These are phyloP conservation scores for Carapus acus DNA, from an alignment of 2,797 vertebrate genomes.

Conservation along the genomic window DNA sequence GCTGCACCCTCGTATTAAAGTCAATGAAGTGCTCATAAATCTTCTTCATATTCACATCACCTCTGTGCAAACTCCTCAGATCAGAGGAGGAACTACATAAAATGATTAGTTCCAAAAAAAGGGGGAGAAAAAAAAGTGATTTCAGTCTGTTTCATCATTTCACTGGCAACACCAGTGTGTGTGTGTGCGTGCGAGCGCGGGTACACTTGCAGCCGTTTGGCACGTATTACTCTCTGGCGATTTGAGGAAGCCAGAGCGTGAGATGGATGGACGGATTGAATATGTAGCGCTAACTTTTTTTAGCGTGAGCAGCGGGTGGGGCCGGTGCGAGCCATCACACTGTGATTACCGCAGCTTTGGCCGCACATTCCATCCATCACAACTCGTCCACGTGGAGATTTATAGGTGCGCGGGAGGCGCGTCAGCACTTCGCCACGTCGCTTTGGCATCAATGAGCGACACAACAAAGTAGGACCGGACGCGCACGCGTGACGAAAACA, in stretches of 20 bases:
- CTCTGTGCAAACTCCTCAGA: slow-evolving; percentile 26
- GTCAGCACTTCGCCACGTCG: slow-evolving; percentile 29
- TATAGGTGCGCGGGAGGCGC: slow-evolving; percentile 26
- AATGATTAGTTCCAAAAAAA: slow-evolving; percentile 58
- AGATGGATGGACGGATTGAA: slow-evolving; percentile 17
- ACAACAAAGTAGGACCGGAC: slow-evolving; percentile 1
- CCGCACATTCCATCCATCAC: slow-evolving; percentile 6
- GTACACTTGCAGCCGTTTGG: slow-evolving; percentile 35
- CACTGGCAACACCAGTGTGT: slow-evolving; percentile 24
- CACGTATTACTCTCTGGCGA: too few species aligned
- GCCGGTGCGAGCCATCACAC: slow-evolving; percentile 15
- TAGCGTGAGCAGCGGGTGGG: slow-evolving; percentile 23
- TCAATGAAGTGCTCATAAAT: slow-evolving; percentile 29
- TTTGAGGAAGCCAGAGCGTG: too few species aligned
- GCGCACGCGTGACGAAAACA: background rate
- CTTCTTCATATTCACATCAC: slow-evolving; percentile 30
- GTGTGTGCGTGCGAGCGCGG: slow-evolving; percentile 7
- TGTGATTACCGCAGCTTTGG: slow-evolving; percentile 22
- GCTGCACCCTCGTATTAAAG: slow-evolving; percentile 20
- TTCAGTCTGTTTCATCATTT: slow-evolving; percentile 66
- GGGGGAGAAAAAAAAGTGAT: too few species aligned
- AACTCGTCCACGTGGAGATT: slow-evolving; percentile 34
- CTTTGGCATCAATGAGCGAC: slow-evolving; percentile 29
- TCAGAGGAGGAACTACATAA: slow-evolving; percentile 37
- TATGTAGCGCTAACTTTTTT: slow-evolving; percentile 17